These are phyloP conservation scores for Eidolon helvum DNA, from an alignment of 2,113 vertebrate genomes.

Conservation along the genomic window DNA sequence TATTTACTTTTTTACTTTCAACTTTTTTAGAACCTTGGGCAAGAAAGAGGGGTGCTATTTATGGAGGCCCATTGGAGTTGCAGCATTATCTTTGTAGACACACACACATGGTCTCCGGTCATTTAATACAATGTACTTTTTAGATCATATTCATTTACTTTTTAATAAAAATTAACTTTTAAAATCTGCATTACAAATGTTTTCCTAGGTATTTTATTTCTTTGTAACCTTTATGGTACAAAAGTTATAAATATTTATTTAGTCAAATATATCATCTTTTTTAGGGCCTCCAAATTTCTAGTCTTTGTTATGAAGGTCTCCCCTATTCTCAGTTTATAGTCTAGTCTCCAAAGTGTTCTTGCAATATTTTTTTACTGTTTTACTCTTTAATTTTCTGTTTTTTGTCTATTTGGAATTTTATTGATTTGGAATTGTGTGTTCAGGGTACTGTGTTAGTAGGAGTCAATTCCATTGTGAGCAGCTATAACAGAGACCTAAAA, in stretches of 20 bases:
- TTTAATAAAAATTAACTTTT: not conserved
- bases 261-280: not conserved
- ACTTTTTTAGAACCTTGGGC: not conserved
- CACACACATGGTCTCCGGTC: not conserved
- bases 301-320: not conserved
- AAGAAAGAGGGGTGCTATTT: not conserved
- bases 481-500: not conserved
- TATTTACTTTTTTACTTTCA: not conserved
- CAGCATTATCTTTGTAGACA: not conserved
- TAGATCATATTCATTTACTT: not conserved
- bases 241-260: not conserved
- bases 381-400: not conserved
- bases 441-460: not conserved
- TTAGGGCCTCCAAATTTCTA: not conserved
- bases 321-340: not conserved
- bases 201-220: not conserved
- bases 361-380: not conserved
- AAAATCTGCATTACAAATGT: not conserved
- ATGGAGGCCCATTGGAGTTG: not conserved
- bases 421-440: not conserved
- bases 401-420: not conserved
- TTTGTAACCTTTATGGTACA: not conserved
- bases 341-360: not conserved
- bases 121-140: not conserved
- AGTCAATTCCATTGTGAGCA: not conserved